Evolutionary conservation across 2,113 vertebrate genomes (phyloP).

Genomic region (Nycticorax nycticorax): DNA sequence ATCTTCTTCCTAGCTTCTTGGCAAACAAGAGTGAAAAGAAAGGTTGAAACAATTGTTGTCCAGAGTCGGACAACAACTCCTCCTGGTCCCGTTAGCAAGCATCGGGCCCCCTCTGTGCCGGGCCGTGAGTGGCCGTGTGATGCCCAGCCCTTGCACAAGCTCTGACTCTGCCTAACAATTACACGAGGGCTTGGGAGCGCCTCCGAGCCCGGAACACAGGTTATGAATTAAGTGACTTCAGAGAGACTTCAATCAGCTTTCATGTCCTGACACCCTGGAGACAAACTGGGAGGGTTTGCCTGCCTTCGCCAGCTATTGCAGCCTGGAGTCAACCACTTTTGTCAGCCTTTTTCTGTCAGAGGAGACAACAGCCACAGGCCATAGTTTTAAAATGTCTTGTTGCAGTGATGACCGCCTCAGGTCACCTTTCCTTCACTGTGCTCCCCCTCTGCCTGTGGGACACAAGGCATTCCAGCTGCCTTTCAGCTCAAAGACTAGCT

Average conservation of each 20-base stretch:
- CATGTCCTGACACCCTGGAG: not conserved
- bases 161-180: not conserved
- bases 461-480: not conserved
- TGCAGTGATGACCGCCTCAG: not conserved
- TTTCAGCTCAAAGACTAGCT: not conserved
- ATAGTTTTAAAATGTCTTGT: not conserved
- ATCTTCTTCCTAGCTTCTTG: not conserved
- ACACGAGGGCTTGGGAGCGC: not conserved
- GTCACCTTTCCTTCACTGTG: not conserved
- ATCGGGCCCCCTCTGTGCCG: not conserved
- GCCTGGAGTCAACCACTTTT: not conserved
- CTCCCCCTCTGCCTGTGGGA: not conserved
- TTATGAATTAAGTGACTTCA: not conserved
- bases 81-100: not conserved
- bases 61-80: accelerated
- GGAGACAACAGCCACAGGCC: not conserved
- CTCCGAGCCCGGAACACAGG: not conserved
- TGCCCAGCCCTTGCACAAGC: not conserved
- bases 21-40: not conserved
- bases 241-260: not conserved
- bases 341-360: not conserved
- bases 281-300: not conserved
- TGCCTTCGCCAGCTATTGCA: not conserved
- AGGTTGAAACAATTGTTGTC: not conserved
- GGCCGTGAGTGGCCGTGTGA: accelerated